phyloP scores from a whole-genome alignment of 1,140 invertebrate species.

The Phenacoccus solenopsis region DNA sequence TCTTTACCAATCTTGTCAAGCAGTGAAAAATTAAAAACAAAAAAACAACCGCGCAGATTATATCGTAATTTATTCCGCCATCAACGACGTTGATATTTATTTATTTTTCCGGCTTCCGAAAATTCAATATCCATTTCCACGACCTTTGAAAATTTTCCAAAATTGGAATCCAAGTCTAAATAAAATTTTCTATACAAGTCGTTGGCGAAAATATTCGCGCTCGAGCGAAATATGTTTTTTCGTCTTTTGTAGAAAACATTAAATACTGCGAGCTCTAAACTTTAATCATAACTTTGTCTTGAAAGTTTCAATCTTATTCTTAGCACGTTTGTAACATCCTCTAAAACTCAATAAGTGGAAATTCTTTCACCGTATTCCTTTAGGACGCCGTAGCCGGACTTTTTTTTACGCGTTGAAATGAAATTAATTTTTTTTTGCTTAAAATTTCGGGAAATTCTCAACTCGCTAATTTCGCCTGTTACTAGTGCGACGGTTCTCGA shows the following conservation, averaged over 20 bases:
- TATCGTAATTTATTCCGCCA: too few relatives aligned
- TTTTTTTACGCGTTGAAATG: neutral
- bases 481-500: too few relatives aligned
- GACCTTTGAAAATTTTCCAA: too few relatives aligned
- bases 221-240: neutral
- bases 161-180: neutral
- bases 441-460: neutral
- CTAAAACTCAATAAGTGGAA: conserved; percentile 15
- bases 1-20: too few relatives aligned
- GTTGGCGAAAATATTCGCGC: neutral
- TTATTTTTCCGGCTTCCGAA: too few relatives aligned
- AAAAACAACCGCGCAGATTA: too few relatives aligned
- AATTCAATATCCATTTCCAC: too few relatives aligned
- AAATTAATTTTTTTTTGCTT: neutral
- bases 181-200: neutral
- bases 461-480: neutral
- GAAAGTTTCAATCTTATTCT: conserved; percentile 10
- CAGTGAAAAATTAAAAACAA: too few relatives aligned
- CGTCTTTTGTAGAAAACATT: neutral
- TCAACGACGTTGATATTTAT: too few relatives aligned
- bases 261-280: neutral
- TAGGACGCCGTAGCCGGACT: neutral
- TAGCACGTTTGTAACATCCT: conserved; percentile 9
- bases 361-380: conserved; percentile 15
- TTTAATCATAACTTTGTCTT: conserved; percentile 14